A percentile compares a stretch with the other conserved stretches of the same genome.
Evolutionary conservation across 2,797 vertebrate species (phyloP).

Genomic region (Ctenopoma kingsleyae): DNA sequence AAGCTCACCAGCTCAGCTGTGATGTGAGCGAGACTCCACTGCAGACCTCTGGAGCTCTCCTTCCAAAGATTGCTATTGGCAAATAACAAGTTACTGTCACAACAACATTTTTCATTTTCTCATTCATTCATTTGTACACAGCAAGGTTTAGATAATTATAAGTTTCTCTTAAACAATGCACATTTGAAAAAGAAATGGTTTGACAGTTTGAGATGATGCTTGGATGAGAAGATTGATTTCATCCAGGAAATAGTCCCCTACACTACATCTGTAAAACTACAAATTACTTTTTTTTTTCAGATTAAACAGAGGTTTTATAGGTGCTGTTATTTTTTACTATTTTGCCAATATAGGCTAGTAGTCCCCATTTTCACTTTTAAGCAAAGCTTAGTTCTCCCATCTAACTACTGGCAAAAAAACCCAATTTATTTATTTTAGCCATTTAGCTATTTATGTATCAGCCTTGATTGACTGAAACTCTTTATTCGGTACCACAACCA

Average conservation of each 20-base stretch:
- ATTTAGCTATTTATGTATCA: background rate
- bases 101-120: no score
- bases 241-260: background rate
- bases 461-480: no score
- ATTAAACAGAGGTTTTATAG: background rate
- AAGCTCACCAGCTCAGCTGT: constrained; percentile 92
- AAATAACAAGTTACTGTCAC: constrained; percentile 16
- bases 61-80: constrained; percentile 88
- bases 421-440: no score
- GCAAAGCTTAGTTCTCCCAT: background rate
- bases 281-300: background rate
- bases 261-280: background rate
- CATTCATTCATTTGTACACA: background rate
- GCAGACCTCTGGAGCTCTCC: constrained; percentile 90
- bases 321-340: background rate
- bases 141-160: background rate
- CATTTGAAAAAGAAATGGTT: background rate
- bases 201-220: background rate
- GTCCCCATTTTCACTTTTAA: background rate
- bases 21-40: constrained; percentile 90
- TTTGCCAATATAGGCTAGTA: no score
- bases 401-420: background rate
- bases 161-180: background rate
- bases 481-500: no score
- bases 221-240: background rate